phyloP scores from a whole-genome alignment of 2,113 vertebrate genomes.

The Lepisosteus osseus region DNA sequence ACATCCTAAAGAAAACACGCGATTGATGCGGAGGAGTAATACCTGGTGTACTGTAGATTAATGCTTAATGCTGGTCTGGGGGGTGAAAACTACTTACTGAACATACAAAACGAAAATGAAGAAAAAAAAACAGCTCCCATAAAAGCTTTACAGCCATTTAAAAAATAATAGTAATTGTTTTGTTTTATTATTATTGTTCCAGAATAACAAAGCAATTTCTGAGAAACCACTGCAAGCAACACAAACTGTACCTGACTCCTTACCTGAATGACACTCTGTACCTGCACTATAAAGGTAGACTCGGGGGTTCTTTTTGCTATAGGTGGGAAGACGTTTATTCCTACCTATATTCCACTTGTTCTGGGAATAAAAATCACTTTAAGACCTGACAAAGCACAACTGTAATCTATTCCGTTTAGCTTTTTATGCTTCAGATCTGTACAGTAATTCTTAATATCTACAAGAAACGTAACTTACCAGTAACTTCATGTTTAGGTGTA shows the following conservation, averaged over 20 bases:
- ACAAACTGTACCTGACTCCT: slow-evolving; percentile 84
- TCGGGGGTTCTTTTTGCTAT: too few species aligned
- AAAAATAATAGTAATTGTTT: background rate
- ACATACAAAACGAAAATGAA: background rate
- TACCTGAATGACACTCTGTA: slow-evolving; percentile 84
- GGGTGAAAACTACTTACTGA: background rate
- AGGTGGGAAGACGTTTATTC: too few species aligned
- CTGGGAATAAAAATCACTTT: too few species aligned
- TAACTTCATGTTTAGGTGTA: too few species aligned
- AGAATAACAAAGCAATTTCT: slow-evolving; percentile 88
- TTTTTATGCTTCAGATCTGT: too few species aligned
- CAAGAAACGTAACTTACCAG: too few species aligned
- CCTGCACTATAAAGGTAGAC: slow-evolving; percentile 85
- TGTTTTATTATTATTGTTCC: slow-evolving; percentile 20
- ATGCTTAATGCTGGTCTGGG: background rate
- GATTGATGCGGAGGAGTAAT: background rate
- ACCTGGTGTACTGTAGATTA: background rate
- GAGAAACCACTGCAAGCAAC: slow-evolving; percentile 78
- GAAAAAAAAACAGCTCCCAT: background rate
- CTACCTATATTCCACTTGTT: too few species aligned
- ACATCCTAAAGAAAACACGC: background rate
- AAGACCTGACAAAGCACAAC: too few species aligned
- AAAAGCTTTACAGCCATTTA: background rate
- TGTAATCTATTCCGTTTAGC: too few species aligned
- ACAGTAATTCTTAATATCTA: too few species aligned